These are phyloP conservation scores for Loxodonta africana DNA, from an alignment of 2,113 vertebrate species.

Conservation along the genomic window DNA sequence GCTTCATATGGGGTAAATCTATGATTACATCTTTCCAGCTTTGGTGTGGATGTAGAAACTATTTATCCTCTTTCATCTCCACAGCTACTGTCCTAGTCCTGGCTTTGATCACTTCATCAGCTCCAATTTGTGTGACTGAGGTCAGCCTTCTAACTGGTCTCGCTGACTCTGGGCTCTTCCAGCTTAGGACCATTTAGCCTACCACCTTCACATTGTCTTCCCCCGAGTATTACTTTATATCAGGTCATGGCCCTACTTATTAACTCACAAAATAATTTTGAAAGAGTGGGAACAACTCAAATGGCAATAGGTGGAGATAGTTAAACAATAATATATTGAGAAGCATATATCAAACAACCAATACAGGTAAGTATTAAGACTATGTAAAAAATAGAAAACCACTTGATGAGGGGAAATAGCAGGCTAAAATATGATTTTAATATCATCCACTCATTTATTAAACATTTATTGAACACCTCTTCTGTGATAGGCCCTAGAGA, in stretches of 20 bases:
- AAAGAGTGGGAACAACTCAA: background rate
- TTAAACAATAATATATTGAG: background rate
- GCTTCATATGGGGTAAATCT: background rate
- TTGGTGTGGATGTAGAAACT: background rate
- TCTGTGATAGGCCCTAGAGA: conserved; percentile 30
- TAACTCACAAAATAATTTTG: background rate
- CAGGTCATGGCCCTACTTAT: background rate
- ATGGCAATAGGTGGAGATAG: background rate
- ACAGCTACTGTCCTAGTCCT: background rate
- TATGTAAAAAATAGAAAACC: background rate
- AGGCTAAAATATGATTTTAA: background rate
- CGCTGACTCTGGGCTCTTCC: background rate
- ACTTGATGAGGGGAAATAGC: background rate
- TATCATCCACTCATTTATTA: conserved; percentile 20
- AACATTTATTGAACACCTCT: background rate
- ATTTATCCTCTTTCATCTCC: background rate
- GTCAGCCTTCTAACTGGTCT: background rate
- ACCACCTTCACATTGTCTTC: background rate
- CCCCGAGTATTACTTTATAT: background rate
- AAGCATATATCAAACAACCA: background rate
- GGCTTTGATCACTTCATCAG: background rate
- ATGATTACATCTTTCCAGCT: background rate
- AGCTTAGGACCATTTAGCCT: background rate
- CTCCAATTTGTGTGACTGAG: background rate
- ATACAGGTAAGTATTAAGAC: background rate